These are phyloP conservation scores for Prietella phreatophila DNA, from an alignment of 2,113 vertebrate species.

Conservation along the genomic window DNA sequence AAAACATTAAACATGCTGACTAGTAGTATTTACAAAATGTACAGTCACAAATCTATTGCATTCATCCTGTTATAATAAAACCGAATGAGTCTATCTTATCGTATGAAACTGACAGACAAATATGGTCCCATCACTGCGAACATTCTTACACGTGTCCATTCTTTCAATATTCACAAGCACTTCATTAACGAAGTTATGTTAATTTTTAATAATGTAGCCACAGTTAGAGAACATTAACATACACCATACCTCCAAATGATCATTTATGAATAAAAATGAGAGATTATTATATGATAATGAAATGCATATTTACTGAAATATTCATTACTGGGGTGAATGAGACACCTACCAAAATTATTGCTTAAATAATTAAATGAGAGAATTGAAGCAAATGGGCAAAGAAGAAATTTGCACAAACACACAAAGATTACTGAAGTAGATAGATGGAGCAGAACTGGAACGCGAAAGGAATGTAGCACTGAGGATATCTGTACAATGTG, in stretches of 20 bases:
- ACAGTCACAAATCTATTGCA: not conserved
- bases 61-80: not conserved
- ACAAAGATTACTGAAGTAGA: slow-evolving; percentile 29
- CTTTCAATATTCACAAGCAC: slow-evolving; percentile 37
- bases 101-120: not conserved
- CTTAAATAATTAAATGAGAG: slow-evolving; percentile 50
- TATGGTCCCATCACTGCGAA: not conserved
- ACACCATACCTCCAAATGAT: slow-evolving; percentile 77
- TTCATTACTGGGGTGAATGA: slow-evolving; percentile 56
- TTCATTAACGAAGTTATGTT: slow-evolving; percentile 47
- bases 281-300: slow-evolving; percentile 82
- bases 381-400: slow-evolving; percentile 34
- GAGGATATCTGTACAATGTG: slow-evolving; percentile 36
- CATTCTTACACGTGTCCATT: slow-evolving; percentile 23
- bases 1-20: not conserved
- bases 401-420: slow-evolving; percentile 38
- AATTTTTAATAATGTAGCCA: slow-evolving; percentile 75
- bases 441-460: slow-evolving; percentile 23
- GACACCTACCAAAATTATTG: slow-evolving; percentile 30
- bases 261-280: slow-evolving; percentile 93
- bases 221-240: slow-evolving; percentile 83
- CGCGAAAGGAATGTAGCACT: slow-evolving; percentile 27
- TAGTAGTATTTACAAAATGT: not conserved
- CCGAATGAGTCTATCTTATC: not conserved
- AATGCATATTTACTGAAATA: slow-evolving; percentile 88